A percentile compares a stretch with the other conserved stretches of the same genome.
Conservation (phyloP, 2,888 invertebrate species). For the Drosophila cognata region DNA sequence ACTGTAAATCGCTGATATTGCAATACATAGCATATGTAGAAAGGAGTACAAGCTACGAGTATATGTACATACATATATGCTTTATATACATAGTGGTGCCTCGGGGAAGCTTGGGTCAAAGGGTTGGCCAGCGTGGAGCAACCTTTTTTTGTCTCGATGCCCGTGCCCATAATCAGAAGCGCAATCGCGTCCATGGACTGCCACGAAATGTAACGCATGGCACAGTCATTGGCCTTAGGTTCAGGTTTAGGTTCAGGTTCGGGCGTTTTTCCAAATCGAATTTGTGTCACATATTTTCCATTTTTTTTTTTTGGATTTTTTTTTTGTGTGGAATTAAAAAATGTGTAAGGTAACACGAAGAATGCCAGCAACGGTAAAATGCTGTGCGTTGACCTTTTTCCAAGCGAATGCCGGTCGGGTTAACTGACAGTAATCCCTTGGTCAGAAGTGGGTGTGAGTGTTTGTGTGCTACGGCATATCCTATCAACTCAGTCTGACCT, state of each 20-base stretch:
- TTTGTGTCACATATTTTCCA: slow-evolving; percentile 56
- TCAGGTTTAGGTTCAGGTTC: slow-evolving; percentile 7
- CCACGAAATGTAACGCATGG: slow-evolving; percentile 23
- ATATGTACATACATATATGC: neutral
- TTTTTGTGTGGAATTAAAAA: slow-evolving; percentile 24
- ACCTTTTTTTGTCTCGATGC: slow-evolving; percentile 48
- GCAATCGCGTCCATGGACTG: slow-evolving; percentile 45
- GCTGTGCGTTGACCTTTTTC: slow-evolving; percentile 73
- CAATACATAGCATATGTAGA: slow-evolving; percentile 39
- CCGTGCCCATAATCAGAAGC: slow-evolving; percentile 57
- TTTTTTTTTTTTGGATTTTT: slow-evolving; percentile 17
- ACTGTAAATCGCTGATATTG: slow-evolving; percentile 49
- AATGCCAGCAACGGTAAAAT: slow-evolving; percentile 30
- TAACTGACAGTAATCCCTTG: slow-evolving; percentile 40
- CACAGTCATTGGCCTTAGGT: slow-evolving; percentile 46
- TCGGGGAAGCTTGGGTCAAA: slow-evolving; percentile 28
- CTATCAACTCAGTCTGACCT: slow-evolving; percentile 17
- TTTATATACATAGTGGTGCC: neutral
- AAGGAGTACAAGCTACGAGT: slow-evolving; percentile 31
- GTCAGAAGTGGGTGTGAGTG: neutral
- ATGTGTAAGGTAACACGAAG: slow-evolving; percentile 28
- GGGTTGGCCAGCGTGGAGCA: slow-evolving; percentile 33
- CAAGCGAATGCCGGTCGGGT: slow-evolving; percentile 59
- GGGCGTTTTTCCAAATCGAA: slow-evolving; percentile 60
- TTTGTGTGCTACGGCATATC: slow-evolving; percentile 2